Evolutionary conservation across 2,888 invertebrate genomes (phyloP).

Genomic region (Antitype chi): DNA sequence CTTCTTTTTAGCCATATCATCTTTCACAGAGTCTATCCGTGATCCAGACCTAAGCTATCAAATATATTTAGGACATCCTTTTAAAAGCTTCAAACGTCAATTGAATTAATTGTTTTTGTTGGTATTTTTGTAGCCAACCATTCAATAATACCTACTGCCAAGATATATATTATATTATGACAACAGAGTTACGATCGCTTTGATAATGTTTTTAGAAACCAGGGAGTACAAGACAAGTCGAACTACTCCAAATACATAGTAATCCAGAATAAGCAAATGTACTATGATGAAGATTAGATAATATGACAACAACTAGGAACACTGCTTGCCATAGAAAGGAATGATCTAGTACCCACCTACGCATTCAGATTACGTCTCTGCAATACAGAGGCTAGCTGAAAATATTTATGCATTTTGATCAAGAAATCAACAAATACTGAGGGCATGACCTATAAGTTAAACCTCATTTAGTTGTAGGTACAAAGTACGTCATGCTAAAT

Average conservation of each 20-base stretch:
- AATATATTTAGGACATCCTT: too few relatives aligned
- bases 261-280: slow-evolving; percentile 40
- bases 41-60: too few relatives aligned
- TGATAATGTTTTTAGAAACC: background rate
- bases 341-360: slow-evolving; percentile 54
- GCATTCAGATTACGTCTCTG: slow-evolving; percentile 40
- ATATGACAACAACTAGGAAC: slow-evolving; percentile 51
- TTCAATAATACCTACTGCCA: too few relatives aligned
- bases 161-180: background rate
- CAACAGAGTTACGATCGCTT: background rate
- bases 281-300: slow-evolving; percentile 58
- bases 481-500: background rate
- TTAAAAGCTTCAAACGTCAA: too few relatives aligned
- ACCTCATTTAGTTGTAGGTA: background rate
- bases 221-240: background rate
- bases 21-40: too few relatives aligned
- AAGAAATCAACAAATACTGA: slow-evolving; percentile 7
- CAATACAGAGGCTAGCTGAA: slow-evolving; percentile 6
- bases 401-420: slow-evolving; percentile 17
- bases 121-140: background rate
- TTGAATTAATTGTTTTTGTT: background rate
- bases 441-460: background rate
- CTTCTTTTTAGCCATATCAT: too few relatives aligned
- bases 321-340: slow-evolving; percentile 34
- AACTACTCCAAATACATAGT: slow-evolving; percentile 7